These are phyloP conservation scores for Diphyllodes magnificus DNA, from an alignment of 2,113 vertebrate genomes.

Conservation along the genomic window DNA sequence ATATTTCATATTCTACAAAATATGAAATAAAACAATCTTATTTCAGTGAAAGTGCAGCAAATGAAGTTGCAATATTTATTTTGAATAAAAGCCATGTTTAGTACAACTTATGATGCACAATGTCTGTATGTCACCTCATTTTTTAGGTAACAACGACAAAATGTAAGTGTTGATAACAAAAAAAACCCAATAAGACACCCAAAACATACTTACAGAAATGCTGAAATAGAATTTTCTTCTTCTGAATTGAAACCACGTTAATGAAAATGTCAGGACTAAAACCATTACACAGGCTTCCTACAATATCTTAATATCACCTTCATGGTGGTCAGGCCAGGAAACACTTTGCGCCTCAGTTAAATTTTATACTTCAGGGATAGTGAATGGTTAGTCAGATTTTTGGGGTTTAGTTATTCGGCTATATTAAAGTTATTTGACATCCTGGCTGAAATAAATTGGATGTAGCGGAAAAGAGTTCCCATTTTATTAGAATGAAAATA, in stretches of 20 bases:
- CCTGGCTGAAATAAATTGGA: not conserved
- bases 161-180: not conserved
- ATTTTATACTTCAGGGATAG: not conserved
- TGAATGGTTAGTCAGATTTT: not conserved
- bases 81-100: not conserved
- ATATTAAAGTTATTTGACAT: not conserved
- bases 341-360: not conserved
- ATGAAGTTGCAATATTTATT: not conserved
- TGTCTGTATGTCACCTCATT: not conserved
- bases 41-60: not conserved
- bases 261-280: not conserved
- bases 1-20: not conserved
- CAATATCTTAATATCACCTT: not conserved
- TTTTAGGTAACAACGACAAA: not conserved
- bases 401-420: not conserved
- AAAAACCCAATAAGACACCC: not conserved
- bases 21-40: not conserved
- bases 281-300: not conserved
- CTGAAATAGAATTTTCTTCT: not conserved
- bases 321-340: not conserved
- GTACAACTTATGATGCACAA: not conserved
- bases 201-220: not conserved
- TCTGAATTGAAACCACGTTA: not conserved
- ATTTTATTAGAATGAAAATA: not conserved
- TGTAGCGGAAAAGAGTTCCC: not conserved